phyloP scores from a whole-genome alignment of 2,113 vertebrate genomes.

The Heloderma charlesbogerti region DNA sequence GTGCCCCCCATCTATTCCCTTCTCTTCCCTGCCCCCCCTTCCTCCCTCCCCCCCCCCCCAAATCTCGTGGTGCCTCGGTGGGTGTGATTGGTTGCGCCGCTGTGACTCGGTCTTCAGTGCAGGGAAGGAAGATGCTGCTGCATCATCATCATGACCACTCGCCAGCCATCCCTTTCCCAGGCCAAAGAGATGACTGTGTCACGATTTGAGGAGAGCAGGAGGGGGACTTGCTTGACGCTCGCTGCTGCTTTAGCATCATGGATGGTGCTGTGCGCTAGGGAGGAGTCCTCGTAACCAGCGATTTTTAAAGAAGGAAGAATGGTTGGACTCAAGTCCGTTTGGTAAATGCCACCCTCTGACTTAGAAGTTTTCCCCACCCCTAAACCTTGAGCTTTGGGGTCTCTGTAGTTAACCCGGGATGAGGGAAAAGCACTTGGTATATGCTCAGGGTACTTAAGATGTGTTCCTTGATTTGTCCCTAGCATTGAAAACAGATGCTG shows the following conservation, averaged over 20 bases:
- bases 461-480: background rate
- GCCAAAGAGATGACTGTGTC: background rate
- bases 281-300: too few relatives aligned
- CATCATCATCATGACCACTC: background rate
- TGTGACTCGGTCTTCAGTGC: background rate
- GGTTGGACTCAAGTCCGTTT: background rate
- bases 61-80: background rate
- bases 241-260: background rate
- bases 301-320: too few relatives aligned
- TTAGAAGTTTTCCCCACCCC: background rate
- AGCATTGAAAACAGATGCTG: background rate
- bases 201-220: background rate
- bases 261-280: background rate
- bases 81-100: slow-evolving; percentile 2
- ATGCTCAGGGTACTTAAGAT: background rate
- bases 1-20: fast-evolving
- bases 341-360: background rate
- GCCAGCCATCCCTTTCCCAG: background rate
- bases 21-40: too few relatives aligned
- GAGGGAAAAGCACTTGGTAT: background rate
- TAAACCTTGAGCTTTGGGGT: too few relatives aligned
- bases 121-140: background rate
- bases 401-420: background rate
- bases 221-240: background rate
- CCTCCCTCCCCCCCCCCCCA: background rate